Conservation (phyloP, 1,140 invertebrate species). For the Elysia chlorotica region DNA sequence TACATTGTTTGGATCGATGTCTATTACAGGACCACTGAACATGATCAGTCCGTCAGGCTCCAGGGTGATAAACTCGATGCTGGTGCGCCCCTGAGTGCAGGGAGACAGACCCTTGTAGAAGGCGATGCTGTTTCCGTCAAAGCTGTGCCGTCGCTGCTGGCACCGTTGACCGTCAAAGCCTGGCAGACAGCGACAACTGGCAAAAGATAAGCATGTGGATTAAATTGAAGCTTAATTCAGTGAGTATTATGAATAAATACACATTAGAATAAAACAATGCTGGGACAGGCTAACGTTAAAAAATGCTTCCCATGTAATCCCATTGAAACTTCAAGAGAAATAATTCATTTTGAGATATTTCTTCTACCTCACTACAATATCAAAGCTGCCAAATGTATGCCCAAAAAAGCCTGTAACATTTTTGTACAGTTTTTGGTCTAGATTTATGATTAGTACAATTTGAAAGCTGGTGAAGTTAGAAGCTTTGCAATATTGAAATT, state of each 20-base stretch:
- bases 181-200: constrained; percentile 83
- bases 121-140: constrained; percentile 74
- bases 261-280: too few relatives aligned
- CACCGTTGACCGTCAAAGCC: constrained; percentile 94
- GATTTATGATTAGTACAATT: too few relatives aligned
- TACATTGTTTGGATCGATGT: background rate
- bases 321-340: too few relatives aligned
- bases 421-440: too few relatives aligned
- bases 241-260: too few relatives aligned
- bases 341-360: too few relatives aligned
- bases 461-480: too few relatives aligned
- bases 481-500: too few relatives aligned
- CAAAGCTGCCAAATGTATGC: too few relatives aligned
- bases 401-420: too few relatives aligned
- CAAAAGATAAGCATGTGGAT: background rate
- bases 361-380: too few relatives aligned
- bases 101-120: constrained; percentile 95
- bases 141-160: constrained; percentile 92
- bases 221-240: too few relatives aligned
- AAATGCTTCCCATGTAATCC: background rate
- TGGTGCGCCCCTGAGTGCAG: constrained; percentile 93
- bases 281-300: background rate
- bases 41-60: constrained; percentile 85
- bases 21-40: constrained; percentile 83
- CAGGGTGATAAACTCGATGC: constrained; percentile 91